Conservation (phyloP, 2,797 vertebrate species). For the Rhyacichthys aspro region DNA sequence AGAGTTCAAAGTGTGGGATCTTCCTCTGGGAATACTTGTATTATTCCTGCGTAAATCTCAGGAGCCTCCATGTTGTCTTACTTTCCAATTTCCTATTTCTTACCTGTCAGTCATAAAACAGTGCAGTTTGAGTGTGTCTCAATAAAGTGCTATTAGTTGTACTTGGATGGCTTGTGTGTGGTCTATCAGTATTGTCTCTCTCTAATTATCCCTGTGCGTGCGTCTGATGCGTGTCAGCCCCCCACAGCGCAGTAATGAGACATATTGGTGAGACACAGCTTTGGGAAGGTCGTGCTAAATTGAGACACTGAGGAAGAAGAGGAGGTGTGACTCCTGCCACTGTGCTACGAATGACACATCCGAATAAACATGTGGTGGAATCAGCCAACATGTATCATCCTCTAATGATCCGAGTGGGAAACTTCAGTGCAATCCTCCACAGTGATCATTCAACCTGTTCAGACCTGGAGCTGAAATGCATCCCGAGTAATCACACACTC, state of each 20-base stretch:
- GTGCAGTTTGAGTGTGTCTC: conserved; percentile 10
- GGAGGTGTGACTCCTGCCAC: conserved; percentile 43
- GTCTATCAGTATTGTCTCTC: conserved; percentile 39
- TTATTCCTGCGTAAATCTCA: conserved; percentile 30
- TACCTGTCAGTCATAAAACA: conserved; percentile 49
- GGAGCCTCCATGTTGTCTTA: conserved; percentile 23
- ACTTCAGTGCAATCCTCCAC: background rate
- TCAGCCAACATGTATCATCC: conserved; percentile 39
- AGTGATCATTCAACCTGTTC: background rate
- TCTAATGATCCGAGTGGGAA: conserved; percentile 26
- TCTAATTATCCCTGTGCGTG: conserved; percentile 42
- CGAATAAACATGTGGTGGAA: conserved; percentile 44
- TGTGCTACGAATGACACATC: conserved; percentile 52
- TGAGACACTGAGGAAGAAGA: conserved; percentile 47
- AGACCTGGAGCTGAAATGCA: background rate
- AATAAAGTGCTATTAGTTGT: conserved; percentile 12
- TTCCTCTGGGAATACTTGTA: background rate
- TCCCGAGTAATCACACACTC: too few relatives aligned
- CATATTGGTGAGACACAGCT: conserved; percentile 60
- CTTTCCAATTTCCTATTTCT: conserved; percentile 48
- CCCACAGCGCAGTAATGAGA: conserved; percentile 71
- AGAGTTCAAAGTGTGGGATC: background rate
- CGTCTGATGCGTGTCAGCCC: conserved; percentile 24
- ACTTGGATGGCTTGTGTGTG: conserved; percentile 15
- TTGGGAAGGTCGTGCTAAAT: conserved; percentile 70